Evolutionary conservation across 2,797 vertebrate species (phyloP).

Genomic region (Cossypha niveicapilla): DNA sequence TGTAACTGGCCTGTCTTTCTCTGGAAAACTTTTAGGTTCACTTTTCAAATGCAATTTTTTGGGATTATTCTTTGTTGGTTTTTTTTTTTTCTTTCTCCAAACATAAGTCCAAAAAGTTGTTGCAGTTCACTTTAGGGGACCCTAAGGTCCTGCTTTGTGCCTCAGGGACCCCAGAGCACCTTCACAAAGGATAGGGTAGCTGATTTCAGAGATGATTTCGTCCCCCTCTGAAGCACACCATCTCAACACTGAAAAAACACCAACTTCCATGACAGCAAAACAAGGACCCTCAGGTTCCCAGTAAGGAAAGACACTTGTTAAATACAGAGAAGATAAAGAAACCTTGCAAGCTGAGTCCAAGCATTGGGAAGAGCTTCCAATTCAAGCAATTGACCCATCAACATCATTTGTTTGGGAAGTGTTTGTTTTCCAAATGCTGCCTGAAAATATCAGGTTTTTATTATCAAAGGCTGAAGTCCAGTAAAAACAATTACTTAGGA

Average conservation of each 20-base stretch:
- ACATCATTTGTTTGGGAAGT: rapidly evolving
- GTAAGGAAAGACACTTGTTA: neutral
- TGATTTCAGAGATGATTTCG: neutral
- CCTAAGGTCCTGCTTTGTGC: neutral
- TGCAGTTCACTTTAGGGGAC: neutral
- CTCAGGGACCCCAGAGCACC: neutral
- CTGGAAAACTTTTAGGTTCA: neutral
- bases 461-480: neutral
- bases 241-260: neutral
- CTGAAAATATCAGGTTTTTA: neutral
- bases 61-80: rapidly evolving
- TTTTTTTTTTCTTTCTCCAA: neutral
- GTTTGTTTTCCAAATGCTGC: neutral
- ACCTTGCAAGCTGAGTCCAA: neutral
- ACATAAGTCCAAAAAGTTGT: neutral
- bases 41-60: neutral
- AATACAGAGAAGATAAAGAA: neutral
- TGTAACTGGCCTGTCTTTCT: neutral
- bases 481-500: neutral
- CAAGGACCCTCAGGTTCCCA: neutral
- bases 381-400: neutral
- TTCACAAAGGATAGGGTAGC: rapidly evolving
- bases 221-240: neutral
- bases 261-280: neutral
- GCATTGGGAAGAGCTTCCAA: neutral